Evolutionary conservation across 2,113 vertebrate species (phyloP), one percentile per base, ranked within the genome.

Genomic region (Malurus elegans): DNA sequence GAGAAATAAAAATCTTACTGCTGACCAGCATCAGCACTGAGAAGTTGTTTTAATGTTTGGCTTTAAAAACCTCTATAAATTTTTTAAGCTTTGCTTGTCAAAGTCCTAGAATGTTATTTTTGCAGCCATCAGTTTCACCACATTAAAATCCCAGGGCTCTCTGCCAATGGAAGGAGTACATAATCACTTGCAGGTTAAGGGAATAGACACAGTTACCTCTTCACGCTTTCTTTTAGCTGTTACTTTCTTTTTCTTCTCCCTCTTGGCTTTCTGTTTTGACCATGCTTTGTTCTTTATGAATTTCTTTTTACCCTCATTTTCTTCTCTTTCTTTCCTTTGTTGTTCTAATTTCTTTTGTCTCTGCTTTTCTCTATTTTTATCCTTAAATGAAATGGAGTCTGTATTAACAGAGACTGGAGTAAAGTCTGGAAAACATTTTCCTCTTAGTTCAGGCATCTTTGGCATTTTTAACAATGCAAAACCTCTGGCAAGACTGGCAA

Each of bases 191-290:
- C 13, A 29, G 16, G 32, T 65, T 21, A 32, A 61, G 8, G 75
- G 15, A 66, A 36, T 0, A 3, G 58, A 12, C 42, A 70, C 28
- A 48, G 21, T 32, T 97, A 99, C 99, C 98, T 99, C 98, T 0
- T 98, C 90, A 29, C 13, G 96, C 53, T 97, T 99, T 96, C 99
- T 98, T 96, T 99, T 99, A n/a, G 97, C 96, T 4, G 95, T 97
- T 74, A 80, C 45, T 97, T 98, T 99, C 84, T 95, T 98, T 78
- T 96, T 98, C 93, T 98, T 99, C n/a, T 99, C 98, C 96, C 97
- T 99, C 91, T 96, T 99, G 79, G 89, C 97, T 95, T 99, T 99
- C 98, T 99, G 99, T 86, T 99, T 99, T 12, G 99, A 99, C 99
- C 99, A 99, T 34, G 99, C 79, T 89, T 99, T 98, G 38, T 98